Evolutionary conservation across 1,140 invertebrate genomes (phyloP), one percentile per base, ranked within the genome.

Genomic region (Riptortus pedestris): DNA sequence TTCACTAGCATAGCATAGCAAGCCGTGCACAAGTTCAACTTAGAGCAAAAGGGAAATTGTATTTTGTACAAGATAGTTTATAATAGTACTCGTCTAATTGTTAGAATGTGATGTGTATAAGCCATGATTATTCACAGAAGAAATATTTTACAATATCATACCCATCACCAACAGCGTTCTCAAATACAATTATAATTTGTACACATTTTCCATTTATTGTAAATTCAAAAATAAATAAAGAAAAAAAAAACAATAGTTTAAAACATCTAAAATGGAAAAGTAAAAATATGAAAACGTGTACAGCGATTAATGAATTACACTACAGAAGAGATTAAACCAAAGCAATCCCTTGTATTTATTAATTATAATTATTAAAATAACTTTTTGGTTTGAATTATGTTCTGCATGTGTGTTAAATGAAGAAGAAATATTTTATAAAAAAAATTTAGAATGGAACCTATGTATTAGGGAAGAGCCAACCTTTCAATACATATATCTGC

Each of bases 121-220:
- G 28, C 28, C 57, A 59, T 59, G 57, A 59, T 59, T 59, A 59
- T 31, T 59, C 57, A 59, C 57, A 59, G 31, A 59, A 59, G 57
- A 59, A 59, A 22, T 57, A 27, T 26, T 20, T 31, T 33, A 33
- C 28, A 31, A 59, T 31, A 59, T 59, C 57, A 38, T 59, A 31
- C 26, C 57, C 28, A 59, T 59, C 57, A 59, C 57, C 57, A 38
- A 38, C 33, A 59, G 57, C 57, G 33, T 29, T 31, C 57, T 59
- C 2, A 29, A 20, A 59, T 31, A 59, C 28, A 59, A 57, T 29
- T 33, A 33, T 59, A 5, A 24, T 59, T 29, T n/a, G 57, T 38
- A 59, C 57, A 59, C 28, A 59, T 59, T 59, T 59, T 38, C 57
- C 22, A 22, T 47, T 47, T 20, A 47, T 47, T 24, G 2, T 55